phyloP scores from a whole-genome alignment of 2,888 invertebrate species.

The Ethmia dodecea region DNA sequence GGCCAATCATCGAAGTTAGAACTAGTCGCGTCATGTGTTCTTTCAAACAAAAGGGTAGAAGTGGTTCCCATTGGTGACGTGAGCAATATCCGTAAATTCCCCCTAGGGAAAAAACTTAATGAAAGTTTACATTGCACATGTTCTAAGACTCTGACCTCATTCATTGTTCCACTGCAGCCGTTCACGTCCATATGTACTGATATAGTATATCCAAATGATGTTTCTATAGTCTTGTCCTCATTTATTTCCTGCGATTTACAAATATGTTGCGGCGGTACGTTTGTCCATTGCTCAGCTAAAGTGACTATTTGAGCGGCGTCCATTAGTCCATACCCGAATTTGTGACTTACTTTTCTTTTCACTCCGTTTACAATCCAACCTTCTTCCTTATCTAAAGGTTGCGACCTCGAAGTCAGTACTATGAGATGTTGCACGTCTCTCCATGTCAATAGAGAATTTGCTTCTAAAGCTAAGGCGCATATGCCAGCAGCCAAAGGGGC shows the following conservation, averaged over 20 bases:
- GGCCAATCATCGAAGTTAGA: conserved; percentile 99
- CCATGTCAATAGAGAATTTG: conserved; percentile 96
- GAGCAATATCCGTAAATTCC: conserved; percentile 92
- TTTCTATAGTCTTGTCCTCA: conserved; percentile 88
- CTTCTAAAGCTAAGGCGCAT: conserved; percentile 94
- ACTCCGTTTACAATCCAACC: conserved; percentile 97
- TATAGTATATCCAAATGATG: conserved; percentile 85
- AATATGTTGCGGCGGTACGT: conserved; percentile 96
- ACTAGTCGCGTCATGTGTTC: conserved; percentile 93
- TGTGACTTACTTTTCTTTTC: conserved; percentile 95
- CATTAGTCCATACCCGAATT: conserved; percentile 99
- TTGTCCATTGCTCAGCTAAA: conserved; percentile 94
- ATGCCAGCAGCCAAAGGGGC: conserved; percentile 97
- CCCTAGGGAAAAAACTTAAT: conserved; percentile 93
- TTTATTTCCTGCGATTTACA: conserved; percentile 94
- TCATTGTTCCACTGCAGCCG: conserved; percentile 91
- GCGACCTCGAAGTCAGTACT: conserved; percentile 91
- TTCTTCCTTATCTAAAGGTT: conserved; percentile 92
- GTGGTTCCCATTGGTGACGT: conserved; percentile 96
- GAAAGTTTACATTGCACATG: conserved; percentile 98
- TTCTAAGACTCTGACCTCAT: conserved; percentile 94
- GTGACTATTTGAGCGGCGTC: conserved; percentile 96
- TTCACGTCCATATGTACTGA: conserved; percentile 93
- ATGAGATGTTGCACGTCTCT: conserved; percentile 98
- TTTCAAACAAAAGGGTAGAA: conserved; percentile 94